Conservation (phyloP, 2,888 invertebrate genomes). For the Gastracanthus pulcherrimus region DNA sequence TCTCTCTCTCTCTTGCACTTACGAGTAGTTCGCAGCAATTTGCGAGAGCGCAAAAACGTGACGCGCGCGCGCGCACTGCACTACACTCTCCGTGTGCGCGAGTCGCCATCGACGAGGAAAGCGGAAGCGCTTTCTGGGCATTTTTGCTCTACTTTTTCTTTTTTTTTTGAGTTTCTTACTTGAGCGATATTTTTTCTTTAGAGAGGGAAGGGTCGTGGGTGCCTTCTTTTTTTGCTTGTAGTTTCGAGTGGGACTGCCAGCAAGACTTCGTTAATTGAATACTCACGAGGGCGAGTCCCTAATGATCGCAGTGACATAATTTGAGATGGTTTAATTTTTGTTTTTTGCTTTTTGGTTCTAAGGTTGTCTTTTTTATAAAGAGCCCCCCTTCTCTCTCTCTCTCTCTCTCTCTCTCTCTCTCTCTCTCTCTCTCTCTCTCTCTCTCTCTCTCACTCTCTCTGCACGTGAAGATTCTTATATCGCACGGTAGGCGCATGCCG, state of each 20-base stretch:
- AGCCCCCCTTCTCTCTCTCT: no score
- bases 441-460: no score
- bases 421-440: no score
- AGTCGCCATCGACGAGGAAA: conserved; percentile 8
- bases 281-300: conserved; percentile 33
- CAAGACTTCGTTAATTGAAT: conserved; percentile 54
- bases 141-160: not conserved
- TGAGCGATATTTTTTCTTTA: not conserved
- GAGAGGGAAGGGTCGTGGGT: no score
- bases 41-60: conserved; percentile 62
- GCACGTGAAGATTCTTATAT: no score
- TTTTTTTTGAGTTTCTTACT: not conserved
- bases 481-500: no score
- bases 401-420: no score
- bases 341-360: not conserved
- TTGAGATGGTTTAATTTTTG: conserved; percentile 12
- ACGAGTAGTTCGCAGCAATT: conserved; percentile 58
- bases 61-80: conserved; percentile 32
- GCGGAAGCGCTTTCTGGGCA: conserved; percentile 29
- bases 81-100: no score
- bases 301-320: conserved; percentile 33
- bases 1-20: conserved; percentile 9
- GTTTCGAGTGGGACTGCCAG: not conserved
- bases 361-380: no score
- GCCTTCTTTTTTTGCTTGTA: not conserved